phyloP scores from a whole-genome alignment of 2,797 vertebrate genomes.

The Tangara arthus region DNA sequence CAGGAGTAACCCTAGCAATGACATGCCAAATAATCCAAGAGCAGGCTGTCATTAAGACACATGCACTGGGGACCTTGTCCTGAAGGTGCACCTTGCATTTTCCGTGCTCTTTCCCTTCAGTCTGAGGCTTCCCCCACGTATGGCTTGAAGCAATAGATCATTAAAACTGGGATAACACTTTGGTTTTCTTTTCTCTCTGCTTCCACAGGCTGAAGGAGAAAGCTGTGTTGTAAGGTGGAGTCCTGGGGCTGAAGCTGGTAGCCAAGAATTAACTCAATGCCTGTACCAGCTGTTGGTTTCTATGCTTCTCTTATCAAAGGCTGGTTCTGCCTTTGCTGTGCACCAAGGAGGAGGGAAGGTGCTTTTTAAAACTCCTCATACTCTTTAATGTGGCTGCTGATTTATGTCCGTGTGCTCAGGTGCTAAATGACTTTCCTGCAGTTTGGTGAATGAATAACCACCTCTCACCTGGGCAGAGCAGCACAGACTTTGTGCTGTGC shows the following conservation, averaged over 20 bases:
- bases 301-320: neutral
- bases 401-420: neutral
- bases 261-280: neutral
- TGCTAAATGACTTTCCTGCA: constrained; percentile 20
- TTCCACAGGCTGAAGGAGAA: neutral
- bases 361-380: neutral
- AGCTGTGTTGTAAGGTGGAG: neutral
- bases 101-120: neutral
- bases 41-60: neutral
- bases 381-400: neutral
- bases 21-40: neutral
- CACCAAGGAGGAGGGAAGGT: neutral
- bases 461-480: neutral
- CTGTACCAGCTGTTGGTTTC: neutral
- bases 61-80: neutral
- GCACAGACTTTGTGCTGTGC: neutral
- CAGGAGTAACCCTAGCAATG: neutral
- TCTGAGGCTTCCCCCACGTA: neutral
- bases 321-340: neutral
- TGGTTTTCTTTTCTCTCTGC: neutral
- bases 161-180: neutral
- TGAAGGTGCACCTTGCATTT: neutral
- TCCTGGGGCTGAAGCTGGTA: neutral
- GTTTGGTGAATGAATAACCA: neutral
- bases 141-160: neutral